Evolutionary conservation across 2,113 vertebrate genomes (phyloP), one percentile per base, ranked within the genome.

Genomic region (Eptesicus fuscus): DNA sequence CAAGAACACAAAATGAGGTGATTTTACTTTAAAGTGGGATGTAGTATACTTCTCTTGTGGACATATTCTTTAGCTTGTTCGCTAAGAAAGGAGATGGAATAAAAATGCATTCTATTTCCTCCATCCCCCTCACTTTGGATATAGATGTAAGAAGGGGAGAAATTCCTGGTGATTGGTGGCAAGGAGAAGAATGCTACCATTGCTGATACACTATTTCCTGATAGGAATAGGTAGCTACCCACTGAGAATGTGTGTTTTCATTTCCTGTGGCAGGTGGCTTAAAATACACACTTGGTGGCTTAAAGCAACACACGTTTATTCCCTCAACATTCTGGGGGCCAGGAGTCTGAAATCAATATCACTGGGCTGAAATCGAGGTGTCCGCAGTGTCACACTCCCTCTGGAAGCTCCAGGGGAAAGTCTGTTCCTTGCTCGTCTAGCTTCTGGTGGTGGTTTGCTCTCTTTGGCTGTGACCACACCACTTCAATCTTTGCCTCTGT

Each of bases 1-100:
- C 12, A 85, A 53, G 17, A 56, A 71, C 83, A 56, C 51, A 78
- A 42, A 56, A 13, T 37, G 53, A 91, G 76, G 67, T 30, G 13
- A 82, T 83, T 83, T 90, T 90, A 93, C 51, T 90, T 86, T 93
- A 87, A 82, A 82, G 83, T 49, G 9, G 40, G 53, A 71, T 47
- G 12, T 78, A 63, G 35, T 63, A 53, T 53, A 47, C 8, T 49
- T 37, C 25, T 61, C 77, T 59, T 83, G 1, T 83, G 37, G 25
- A 23, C n/a, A 71, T 69, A 53, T 30, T 79, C 12, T 88, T 79
- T 88, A n/a, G 84, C 85, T 40, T 82, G 47, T 32, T 71, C 28
- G 28, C 12, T 59, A 2, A 14, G 65, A 69, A 69, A 22, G 42
- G 18, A 23, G n/a, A 49, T 13, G 1, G 20, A 44, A 59, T 89